These are phyloP conservation scores for Belonocnema kinseyi DNA, from an alignment of 1,140 invertebrate species.

Conservation along the genomic window DNA sequence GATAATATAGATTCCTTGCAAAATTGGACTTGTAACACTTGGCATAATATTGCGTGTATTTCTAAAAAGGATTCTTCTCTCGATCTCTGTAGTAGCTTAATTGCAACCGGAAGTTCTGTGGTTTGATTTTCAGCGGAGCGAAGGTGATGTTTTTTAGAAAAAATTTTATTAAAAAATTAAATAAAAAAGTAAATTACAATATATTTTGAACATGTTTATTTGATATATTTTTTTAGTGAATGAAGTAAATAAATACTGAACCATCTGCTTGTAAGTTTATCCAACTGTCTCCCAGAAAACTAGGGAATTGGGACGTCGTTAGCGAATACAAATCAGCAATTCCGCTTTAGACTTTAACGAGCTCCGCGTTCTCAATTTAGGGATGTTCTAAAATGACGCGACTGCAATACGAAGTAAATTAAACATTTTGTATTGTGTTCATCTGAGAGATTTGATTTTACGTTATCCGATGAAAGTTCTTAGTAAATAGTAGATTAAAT, in stretches of 20 bases:
- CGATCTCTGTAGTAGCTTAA: too few species aligned
- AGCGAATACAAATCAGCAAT: slow-evolving; percentile 62
- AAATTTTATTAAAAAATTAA: too few species aligned
- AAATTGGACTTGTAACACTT: too few species aligned
- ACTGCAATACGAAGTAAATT: slow-evolving; percentile 50
- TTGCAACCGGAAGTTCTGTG: too few species aligned
- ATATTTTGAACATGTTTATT: not conserved
- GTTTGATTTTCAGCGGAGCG: too few species aligned
- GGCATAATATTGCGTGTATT: too few species aligned
- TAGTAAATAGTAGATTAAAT: too few species aligned
- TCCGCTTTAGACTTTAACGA: slow-evolving; percentile 55
- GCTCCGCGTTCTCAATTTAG: slow-evolving; percentile 39
- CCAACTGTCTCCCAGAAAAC: not conserved
- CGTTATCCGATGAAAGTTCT: not conserved
- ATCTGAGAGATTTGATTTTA: slow-evolving; percentile 8
- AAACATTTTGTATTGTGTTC: slow-evolving; percentile 52
- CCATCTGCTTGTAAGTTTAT: not conserved
- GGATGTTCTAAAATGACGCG: slow-evolving; percentile 29
- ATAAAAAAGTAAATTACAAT: too few species aligned
- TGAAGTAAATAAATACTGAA: not conserved
- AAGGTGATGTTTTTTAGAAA: too few species aligned
- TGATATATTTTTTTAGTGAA: not conserved
- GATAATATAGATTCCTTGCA: too few species aligned
- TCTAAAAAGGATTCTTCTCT: too few species aligned
- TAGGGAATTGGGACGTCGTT: slow-evolving; percentile 46